Conservation (phyloP, 2,888 invertebrate species). For the Gnatocerus cornutus region DNA sequence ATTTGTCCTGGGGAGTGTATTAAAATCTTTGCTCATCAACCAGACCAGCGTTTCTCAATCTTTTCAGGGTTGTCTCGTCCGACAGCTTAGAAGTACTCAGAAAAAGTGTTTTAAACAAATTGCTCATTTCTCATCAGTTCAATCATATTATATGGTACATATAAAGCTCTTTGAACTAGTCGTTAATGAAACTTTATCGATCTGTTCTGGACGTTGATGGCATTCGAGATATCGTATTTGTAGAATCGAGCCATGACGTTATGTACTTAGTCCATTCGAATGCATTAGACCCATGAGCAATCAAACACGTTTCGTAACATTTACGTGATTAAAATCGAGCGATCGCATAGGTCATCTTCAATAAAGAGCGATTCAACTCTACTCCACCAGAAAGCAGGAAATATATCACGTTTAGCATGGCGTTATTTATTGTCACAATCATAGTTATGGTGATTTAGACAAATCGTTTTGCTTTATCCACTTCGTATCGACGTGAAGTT, state of each 20-base stretch:
- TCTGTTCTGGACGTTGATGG: neutral
- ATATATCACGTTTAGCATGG: constrained; percentile 21
- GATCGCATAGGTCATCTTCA: constrained; percentile 15
- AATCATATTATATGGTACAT: neutral
- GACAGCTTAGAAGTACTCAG: too few relatives aligned
- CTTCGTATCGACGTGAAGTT: constrained; percentile 24
- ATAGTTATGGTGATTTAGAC: constrained; percentile 33
- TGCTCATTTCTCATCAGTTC: too few relatives aligned
- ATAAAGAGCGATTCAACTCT: constrained; percentile 33
- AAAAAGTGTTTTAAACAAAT: too few relatives aligned
- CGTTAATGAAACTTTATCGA: neutral
- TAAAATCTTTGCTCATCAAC: too few relatives aligned
- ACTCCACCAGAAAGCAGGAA: constrained; percentile 16
- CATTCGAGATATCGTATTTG: constrained; percentile 10
- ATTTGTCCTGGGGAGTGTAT: too few relatives aligned
- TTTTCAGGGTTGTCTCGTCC: too few relatives aligned
- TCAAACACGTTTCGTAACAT: constrained; percentile 34
- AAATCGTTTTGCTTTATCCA: constrained; percentile 28
- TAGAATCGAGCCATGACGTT: neutral
- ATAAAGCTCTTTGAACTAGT: neutral
- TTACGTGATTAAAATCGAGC: constrained; percentile 41
- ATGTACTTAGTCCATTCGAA: constrained; percentile 21
- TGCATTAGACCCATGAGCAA: constrained; percentile 34
- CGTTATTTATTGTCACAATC: constrained; percentile 30
- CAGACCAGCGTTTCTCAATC: too few relatives aligned